Conservation (phyloP, 2,888 invertebrate genomes). For the Entomobrya multifasciata region DNA sequence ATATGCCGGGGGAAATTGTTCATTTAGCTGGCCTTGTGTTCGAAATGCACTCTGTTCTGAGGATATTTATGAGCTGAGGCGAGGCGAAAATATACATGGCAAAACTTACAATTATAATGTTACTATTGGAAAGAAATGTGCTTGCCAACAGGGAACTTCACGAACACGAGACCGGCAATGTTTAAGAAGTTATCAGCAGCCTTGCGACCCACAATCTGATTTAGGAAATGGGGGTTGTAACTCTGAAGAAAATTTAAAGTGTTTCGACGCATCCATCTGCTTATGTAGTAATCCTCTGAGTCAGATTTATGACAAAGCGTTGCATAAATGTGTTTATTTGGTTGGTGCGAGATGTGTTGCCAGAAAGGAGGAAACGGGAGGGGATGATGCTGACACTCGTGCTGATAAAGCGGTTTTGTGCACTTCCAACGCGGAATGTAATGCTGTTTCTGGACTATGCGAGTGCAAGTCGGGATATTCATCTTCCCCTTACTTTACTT, state of each 20-base stretch:
- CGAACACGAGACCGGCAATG: slow-evolving; percentile 59
- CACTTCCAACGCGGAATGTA: slow-evolving; percentile 64
- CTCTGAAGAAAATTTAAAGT: slow-evolving; percentile 72
- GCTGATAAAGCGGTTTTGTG: slow-evolving; percentile 49
- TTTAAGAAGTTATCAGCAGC: slow-evolving; percentile 54
- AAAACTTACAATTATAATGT: slow-evolving; percentile 72
- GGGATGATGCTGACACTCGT: slow-evolving; percentile 57
- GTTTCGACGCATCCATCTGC: slow-evolving; percentile 71
- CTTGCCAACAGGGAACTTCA: slow-evolving; percentile 59
- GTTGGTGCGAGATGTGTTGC: slow-evolving; percentile 63
- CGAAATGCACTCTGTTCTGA: slow-evolving; percentile 68
- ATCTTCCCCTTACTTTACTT: slow-evolving; percentile 62
- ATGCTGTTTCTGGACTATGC: slow-evolving; percentile 36
- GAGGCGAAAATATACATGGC: slow-evolving; percentile 71
- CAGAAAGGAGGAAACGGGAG: slow-evolving; percentile 47
- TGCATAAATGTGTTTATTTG: slow-evolving; percentile 64
- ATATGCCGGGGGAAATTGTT: slow-evolving; percentile 71
- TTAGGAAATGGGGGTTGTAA: slow-evolving; percentile 56
- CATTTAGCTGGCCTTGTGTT: slow-evolving; percentile 67
- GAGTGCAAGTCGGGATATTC: slow-evolving; percentile 55
- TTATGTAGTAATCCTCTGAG: slow-evolving; percentile 74
- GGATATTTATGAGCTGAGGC: slow-evolving; percentile 73
- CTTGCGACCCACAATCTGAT: slow-evolving; percentile 58
- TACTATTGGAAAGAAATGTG: slow-evolving; percentile 70
- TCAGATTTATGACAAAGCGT: slow-evolving; percentile 68